Percentiles rank a stretch among this genome's conserved stretches.
These are phyloP conservation scores for Argyra leucocephala DNA, from an alignment of 2,888 invertebrate species.

Conservation along the genomic window DNA sequence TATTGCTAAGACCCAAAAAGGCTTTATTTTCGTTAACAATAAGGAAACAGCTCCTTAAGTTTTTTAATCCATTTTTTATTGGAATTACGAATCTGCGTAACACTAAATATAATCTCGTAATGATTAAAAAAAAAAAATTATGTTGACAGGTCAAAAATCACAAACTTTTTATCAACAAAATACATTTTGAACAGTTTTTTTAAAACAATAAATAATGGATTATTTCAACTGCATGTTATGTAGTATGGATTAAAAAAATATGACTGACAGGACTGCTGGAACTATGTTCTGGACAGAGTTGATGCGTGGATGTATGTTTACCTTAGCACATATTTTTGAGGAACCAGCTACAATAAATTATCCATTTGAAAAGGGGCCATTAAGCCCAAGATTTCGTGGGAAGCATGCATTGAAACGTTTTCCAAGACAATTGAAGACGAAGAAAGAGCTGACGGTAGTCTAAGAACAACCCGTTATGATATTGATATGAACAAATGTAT, in stretches of 20 bases:
- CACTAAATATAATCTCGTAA: too few species aligned
- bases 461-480: slow-evolving; percentile 95
- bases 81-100: too few species aligned
- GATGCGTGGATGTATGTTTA: slow-evolving; percentile 70
- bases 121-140: too few species aligned
- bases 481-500: slow-evolving; percentile 99
- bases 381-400: slow-evolving; percentile 93
- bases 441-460: slow-evolving; percentile 88
- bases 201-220: too few species aligned
- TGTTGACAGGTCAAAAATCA: too few species aligned
- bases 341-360: slow-evolving; percentile 99
- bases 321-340: slow-evolving; percentile 77
- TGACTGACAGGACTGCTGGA: slow-evolving; percentile 65
- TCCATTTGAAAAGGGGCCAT: slow-evolving; percentile 98
- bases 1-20: slow-evolving; percentile 34
- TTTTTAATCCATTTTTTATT: too few species aligned
- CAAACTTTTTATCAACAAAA: too few species aligned
- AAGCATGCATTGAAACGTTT: slow-evolving; percentile 94
- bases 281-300: slow-evolving; percentile 72
- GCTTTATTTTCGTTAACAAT: slow-evolving; percentile 55
- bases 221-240: slow-evolving; percentile 60
- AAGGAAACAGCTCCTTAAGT: too few species aligned
- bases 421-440: slow-evolving; percentile 99
- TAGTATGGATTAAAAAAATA: slow-evolving; percentile 56
- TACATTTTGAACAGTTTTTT: too few species aligned